Base-by-base conservation (phyloP, 2,113 vertebrate species). In the Periophthalmus modestus region DNA sequence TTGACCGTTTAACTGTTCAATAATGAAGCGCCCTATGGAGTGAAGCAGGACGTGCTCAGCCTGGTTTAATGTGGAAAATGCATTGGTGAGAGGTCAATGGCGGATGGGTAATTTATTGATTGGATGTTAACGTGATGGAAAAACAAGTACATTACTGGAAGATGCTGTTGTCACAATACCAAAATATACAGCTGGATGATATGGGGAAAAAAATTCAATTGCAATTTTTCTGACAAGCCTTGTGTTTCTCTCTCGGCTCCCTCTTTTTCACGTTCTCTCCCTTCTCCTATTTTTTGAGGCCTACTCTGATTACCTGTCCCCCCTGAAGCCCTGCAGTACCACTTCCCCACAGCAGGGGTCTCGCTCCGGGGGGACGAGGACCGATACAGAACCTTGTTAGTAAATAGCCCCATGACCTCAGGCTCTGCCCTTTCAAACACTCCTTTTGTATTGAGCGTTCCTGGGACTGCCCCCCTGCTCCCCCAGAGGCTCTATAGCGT, bases 301-400 rank as follows among this genome's bases (percentile, higher is more conserved):
- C 79, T 83, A 80, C 83, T 76, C 71, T 89, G 88, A 88, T 90
- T 89, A 83, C 89, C 50, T 78, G 83, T 63, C 72, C 82, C 87
- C 79, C 75, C 14, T 55, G 18, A n/a, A 85, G 85, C 86, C 81
- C 63, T 90, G 88, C 81, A 81, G 63, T 85, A 84, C 81, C 81
- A 74, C 87, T 88, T 88, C 88, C 91, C 86, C 74, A 77, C 55
- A 70, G 82, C 72, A 59, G 23, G 52, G 87, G 85, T 88, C 80
- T 74, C 83, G 92, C 90, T 89, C 85, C 71, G 9, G 88, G 90
- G 90, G 88, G 76, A 81, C 78, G 50, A 66, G 34, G 61, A 82
- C 87, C 47, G 88, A 90, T 90, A 88, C 87, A 85, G 85, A 83
- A 82, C 81, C 84, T 91, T 92, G 89, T 89, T 91, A 85, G 89